Evolutionary conservation across 2,113 vertebrate genomes (phyloP).

Genomic region (Campylomormyrus numenius): DNA sequence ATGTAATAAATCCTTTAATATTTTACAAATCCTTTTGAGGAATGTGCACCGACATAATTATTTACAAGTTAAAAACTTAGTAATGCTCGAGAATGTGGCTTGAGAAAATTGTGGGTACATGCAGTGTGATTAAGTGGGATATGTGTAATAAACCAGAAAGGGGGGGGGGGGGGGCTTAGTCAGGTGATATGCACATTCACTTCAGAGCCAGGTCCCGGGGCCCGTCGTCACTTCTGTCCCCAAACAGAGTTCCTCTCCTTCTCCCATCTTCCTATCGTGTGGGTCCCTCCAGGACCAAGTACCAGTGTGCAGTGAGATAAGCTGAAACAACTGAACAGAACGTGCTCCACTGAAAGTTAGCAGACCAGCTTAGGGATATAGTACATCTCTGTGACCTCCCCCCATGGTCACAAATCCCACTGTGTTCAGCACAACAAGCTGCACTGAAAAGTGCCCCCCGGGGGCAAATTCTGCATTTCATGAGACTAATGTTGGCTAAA

Average conservation of each 20-base stretch:
- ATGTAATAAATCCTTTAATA: conserved; percentile 26
- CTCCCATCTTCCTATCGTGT: background rate
- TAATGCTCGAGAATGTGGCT: conserved; percentile 56
- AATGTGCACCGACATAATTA: conserved; percentile 63
- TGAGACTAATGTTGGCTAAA: background rate
- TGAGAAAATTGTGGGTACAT: conserved; percentile 55
- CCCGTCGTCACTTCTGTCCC: background rate
- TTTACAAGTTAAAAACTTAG: conserved; percentile 61
- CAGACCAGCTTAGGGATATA: background rate
- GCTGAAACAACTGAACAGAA: background rate
- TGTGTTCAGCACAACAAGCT: background rate
- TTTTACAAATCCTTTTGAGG: conserved; percentile 57
- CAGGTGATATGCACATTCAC: background rate
- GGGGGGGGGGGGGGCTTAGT: background rate
- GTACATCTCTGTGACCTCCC: background rate
- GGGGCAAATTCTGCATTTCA: background rate
- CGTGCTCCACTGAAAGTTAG: background rate
- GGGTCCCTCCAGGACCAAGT: background rate
- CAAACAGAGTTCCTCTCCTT: background rate
- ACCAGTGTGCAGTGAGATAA: background rate
- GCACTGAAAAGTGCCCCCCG: no score
- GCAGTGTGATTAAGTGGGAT: conserved; percentile 46
- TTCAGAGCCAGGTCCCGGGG: background rate
- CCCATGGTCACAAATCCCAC: background rate
- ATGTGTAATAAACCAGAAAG: background rate